Evolutionary conservation across 2,888 invertebrate species (phyloP).

Genomic region (Tipula unca): DNA sequence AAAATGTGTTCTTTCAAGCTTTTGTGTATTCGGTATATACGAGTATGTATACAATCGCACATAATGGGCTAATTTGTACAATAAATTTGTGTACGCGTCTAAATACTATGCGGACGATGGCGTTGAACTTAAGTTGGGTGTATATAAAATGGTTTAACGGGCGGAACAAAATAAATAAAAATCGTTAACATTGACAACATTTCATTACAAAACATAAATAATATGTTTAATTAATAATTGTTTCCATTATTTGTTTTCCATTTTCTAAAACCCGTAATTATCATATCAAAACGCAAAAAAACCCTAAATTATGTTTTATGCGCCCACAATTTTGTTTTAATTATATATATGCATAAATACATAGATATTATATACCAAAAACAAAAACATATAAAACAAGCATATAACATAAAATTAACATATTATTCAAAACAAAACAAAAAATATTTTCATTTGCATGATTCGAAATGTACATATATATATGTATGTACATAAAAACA

Average conservation of each 20-base stretch:
- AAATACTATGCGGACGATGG: too few relatives aligned
- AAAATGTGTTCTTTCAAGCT: too few relatives aligned
- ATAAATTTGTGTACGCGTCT: neutral
- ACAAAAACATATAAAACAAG: neutral
- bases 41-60: too few relatives aligned
- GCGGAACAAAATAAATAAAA: too few relatives aligned
- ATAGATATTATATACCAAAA: neutral
- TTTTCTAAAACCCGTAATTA: neutral
- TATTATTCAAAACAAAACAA: neutral
- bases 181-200: neutral
- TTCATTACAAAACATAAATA: neutral
- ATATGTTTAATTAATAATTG: neutral
- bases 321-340: slow-evolving; percentile 14
- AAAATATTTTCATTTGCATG: neutral
- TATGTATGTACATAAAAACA: neutral
- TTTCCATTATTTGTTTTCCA: neutral
- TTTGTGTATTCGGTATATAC: too few relatives aligned
- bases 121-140: too few relatives aligned
- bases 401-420: slow-evolving; percentile 1
- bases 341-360: neutral
- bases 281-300: neutral
- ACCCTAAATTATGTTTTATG: neutral
- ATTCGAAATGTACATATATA: neutral
- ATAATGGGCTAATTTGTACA: neutral
- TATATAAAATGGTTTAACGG: too few relatives aligned